Conservation (phyloP, 2,888 invertebrate genomes). For the Andrena flavipes region DNA sequence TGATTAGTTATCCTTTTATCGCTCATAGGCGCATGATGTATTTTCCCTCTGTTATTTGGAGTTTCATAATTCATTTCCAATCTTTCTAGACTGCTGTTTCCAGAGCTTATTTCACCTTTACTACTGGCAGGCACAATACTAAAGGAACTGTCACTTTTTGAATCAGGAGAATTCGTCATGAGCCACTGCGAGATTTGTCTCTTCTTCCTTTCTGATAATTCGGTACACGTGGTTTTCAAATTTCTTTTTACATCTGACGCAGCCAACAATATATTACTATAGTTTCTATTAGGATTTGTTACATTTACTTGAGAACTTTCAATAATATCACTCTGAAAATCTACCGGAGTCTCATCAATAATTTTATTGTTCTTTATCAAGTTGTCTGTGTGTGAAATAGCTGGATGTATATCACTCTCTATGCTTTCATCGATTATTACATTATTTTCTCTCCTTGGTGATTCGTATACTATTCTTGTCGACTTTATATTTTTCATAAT, state of each 20-base stretch:
- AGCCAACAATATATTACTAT: not conserved
- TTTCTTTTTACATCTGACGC: not conserved
- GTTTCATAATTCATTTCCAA: constrained; percentile 82
- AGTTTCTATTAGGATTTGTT: constrained; percentile 17
- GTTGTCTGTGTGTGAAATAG: constrained; percentile 39
- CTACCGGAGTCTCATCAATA: constrained; percentile 61
- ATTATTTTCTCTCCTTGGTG: constrained; percentile 56
- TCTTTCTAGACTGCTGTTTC: constrained; percentile 82
- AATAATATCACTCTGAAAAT: constrained; percentile 56
- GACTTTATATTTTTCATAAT: constrained; percentile 71
- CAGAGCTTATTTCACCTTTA: constrained; percentile 76
- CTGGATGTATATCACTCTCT: constrained; percentile 55
- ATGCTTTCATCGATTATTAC: constrained; percentile 45
- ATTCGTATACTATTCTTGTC: constrained; percentile 62
- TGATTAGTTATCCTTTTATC: constrained; percentile 30
- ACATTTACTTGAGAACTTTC: constrained; percentile 12
- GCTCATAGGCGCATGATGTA: constrained; percentile 47
- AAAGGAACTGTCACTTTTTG: constrained; percentile 74
- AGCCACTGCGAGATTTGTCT: constrained; percentile 80
- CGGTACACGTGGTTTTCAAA: constrained; percentile 14
- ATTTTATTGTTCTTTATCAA: not conserved
- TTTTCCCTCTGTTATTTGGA: constrained; percentile 81
- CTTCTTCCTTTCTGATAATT: constrained; percentile 77
- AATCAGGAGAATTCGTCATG: constrained; percentile 71
- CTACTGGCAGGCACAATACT: constrained; percentile 75